Percentiles rank a stretch among this genome's conserved stretches.
Conservation (phyloP, 2,113 vertebrate species). For the Melanocharis versteri region DNA sequence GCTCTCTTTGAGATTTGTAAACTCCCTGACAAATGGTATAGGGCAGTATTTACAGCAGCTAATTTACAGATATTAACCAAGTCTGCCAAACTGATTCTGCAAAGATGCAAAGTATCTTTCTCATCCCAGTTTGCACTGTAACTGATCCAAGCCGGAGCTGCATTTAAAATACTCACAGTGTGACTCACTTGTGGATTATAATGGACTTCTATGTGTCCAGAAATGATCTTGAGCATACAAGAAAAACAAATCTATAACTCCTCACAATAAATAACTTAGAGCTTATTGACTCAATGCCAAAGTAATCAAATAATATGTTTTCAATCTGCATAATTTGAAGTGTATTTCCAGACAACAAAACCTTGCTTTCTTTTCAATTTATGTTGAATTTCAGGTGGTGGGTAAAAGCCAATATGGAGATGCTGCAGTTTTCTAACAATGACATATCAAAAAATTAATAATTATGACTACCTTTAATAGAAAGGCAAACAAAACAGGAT, state of each 20-base stretch:
- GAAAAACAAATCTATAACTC: background rate
- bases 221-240: background rate
- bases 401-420: background rate
- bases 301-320: background rate
- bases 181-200: background rate
- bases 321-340: background rate
- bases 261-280: background rate
- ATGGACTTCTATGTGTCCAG: background rate
- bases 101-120: background rate
- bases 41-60: background rate
- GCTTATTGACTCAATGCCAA: background rate
- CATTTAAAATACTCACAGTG: background rate
- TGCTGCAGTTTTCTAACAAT: background rate
- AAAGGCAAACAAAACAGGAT: background rate
- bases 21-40: background rate
- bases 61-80: background rate
- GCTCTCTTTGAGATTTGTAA: background rate
- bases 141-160: background rate
- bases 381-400: background rate
- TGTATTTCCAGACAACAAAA: background rate
- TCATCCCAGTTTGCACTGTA: background rate
- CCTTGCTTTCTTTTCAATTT: background rate
- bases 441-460: background rate
- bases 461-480: background rate
- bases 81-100: background rate